Conservation (phyloP, 2,113 vertebrate genomes). For the Gambusia holbrooki region DNA sequence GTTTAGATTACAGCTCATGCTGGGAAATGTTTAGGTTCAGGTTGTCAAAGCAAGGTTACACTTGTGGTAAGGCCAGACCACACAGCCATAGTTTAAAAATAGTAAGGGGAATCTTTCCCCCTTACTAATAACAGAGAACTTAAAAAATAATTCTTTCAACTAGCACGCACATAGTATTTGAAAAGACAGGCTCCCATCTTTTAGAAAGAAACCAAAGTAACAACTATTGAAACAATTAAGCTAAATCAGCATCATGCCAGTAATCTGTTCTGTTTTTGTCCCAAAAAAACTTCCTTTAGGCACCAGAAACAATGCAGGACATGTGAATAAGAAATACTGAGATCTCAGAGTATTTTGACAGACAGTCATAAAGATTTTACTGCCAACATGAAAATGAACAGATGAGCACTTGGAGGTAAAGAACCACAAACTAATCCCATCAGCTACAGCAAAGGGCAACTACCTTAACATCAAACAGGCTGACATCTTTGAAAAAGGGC, state of each 20-base stretch:
- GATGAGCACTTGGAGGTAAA: slow-evolving; percentile 46
- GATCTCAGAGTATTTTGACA: slow-evolving; percentile 36
- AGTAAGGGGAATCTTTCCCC: background rate
- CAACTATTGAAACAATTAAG: slow-evolving; percentile 46
- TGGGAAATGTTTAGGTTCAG: slow-evolving; percentile 64
- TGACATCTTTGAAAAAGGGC: slow-evolving; percentile 43
- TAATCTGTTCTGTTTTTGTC: slow-evolving; percentile 49
- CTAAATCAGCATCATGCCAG: slow-evolving; percentile 34
- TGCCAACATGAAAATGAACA: slow-evolving; percentile 46
- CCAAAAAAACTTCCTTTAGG: slow-evolving; percentile 12
- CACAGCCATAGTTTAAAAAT: slow-evolving; percentile 42
- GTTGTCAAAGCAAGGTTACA: slow-evolving; percentile 51
- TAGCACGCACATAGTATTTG: background rate
- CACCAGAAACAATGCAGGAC: slow-evolving; percentile 56
- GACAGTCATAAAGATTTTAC: slow-evolving; percentile 56
- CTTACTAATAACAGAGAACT: slow-evolving; percentile 10
- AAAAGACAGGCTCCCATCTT: background rate
- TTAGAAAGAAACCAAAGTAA: slow-evolving; percentile 31
- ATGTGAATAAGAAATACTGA: slow-evolving; percentile 41
- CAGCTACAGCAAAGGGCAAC: slow-evolving; percentile 13
- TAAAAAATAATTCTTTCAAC: slow-evolving; percentile 1
- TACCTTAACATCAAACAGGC: slow-evolving; percentile 53
- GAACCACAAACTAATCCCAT: slow-evolving; percentile 7
- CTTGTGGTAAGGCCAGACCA: slow-evolving; percentile 59
- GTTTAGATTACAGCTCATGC: slow-evolving; percentile 60